A percentile compares a stretch with the other conserved stretches of the same genome.
Evolutionary conservation across 2,888 invertebrate species (phyloP).

Genomic region (Cancer borealis): DNA sequence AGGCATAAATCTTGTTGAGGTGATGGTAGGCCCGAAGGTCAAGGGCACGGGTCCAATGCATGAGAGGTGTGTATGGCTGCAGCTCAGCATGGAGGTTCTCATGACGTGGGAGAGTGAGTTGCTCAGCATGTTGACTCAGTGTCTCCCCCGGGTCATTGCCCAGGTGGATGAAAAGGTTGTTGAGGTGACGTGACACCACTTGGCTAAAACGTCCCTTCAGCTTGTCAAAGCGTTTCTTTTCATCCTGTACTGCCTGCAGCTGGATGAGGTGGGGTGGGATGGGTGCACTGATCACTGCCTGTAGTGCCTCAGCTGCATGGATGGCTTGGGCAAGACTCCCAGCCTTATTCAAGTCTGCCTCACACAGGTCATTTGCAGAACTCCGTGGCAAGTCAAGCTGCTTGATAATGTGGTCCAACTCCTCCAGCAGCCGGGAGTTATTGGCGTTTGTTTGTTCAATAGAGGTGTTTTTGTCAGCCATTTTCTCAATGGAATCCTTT

Average conservation of each 20-base stretch:
- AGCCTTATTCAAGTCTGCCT: constrained; percentile 85
- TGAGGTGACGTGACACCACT: constrained; percentile 92
- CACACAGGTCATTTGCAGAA: constrained; percentile 86
- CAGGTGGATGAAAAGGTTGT: constrained; percentile 96
- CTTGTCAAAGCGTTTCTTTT: constrained; percentile 88
- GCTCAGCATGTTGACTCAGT: constrained; percentile 80
- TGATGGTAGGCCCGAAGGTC: constrained; percentile 91
- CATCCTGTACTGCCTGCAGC: constrained; percentile 89
- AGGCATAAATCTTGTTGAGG: constrained; percentile 89
- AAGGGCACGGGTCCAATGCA: constrained; percentile 94
- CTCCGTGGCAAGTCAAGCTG: constrained; percentile 86
- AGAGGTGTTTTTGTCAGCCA: constrained; percentile 93
- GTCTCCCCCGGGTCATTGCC: constrained; percentile 87
- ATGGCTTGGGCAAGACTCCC: constrained; percentile 81
- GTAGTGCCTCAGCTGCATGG: constrained; percentile 87
- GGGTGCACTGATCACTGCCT: constrained; percentile 87
- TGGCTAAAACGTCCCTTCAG: constrained; percentile 89
- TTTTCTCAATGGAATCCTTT: constrained; percentile 92
- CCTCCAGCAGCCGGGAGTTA: constrained; percentile 88
- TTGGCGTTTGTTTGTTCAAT: constrained; percentile 92
- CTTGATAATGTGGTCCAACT: constrained; percentile 87
- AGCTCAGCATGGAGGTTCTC: constrained; percentile 91
- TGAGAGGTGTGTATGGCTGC: constrained; percentile 91
- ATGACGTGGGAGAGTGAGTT: constrained; percentile 87
- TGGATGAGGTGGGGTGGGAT: constrained; percentile 82